phyloP scores from a whole-genome alignment of 2,113 vertebrate genomes.

The Pavo muticus region DNA sequence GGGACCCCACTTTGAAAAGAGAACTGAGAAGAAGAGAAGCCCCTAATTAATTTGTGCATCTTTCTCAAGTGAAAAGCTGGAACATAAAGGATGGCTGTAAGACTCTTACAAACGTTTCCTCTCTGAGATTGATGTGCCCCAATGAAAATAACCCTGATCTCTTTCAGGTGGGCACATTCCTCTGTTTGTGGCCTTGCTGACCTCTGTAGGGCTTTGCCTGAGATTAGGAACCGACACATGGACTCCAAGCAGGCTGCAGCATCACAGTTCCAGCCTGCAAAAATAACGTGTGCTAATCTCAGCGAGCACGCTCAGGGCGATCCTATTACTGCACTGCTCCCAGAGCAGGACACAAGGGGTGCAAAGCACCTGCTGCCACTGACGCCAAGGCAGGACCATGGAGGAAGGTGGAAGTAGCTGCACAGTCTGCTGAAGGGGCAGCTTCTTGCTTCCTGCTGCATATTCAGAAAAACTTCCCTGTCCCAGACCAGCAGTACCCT shows the following conservation, averaged over 20 bases:
- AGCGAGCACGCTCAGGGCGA: not conserved
- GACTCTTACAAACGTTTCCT: not conserved
- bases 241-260: not conserved
- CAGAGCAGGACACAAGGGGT: not conserved
- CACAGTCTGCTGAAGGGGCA: not conserved
- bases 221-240: not conserved
- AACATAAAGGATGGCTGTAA: not conserved
- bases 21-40: not conserved
- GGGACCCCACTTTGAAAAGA: rapidly evolving
- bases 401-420: not conserved
- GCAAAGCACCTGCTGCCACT: not conserved
- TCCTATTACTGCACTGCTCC: not conserved
- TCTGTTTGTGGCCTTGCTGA: not conserved
- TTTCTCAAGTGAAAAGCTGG: not conserved
- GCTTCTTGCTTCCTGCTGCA: not conserved
- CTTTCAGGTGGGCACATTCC: not conserved
- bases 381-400: not conserved
- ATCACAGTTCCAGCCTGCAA: not conserved
- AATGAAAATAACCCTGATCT: not conserved
- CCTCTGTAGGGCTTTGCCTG: not conserved
- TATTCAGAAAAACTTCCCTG: not conserved
- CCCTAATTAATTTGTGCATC: not conserved
- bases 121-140: not conserved
- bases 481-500: not conserved
- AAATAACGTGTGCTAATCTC: conserved; percentile 44